Percentiles rank a stretch among this genome's conserved stretches.
Evolutionary conservation across 2,888 invertebrate species (phyloP).

Genomic region (Taenaris catops): DNA sequence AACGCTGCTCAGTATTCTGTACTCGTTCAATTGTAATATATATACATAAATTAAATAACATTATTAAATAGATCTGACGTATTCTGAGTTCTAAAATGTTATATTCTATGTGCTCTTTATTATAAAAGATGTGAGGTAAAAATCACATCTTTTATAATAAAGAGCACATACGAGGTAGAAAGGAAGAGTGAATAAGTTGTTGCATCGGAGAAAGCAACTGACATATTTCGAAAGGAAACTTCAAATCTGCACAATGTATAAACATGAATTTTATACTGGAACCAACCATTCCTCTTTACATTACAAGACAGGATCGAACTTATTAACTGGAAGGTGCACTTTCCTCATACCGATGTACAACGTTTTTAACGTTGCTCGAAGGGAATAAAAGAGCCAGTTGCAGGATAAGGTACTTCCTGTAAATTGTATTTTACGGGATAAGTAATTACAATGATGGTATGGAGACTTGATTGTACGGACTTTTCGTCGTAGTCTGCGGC

Average conservation of each 20-base stretch:
- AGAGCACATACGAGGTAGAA: slow-evolving; percentile 44
- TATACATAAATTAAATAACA: too few species aligned
- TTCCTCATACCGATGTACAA: slow-evolving; percentile 48
- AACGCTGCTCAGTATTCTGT: too few species aligned
- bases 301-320: slow-evolving; percentile 46
- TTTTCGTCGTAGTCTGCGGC: too few species aligned
- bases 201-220: slow-evolving; percentile 69
- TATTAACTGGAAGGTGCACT: slow-evolving; percentile 58
- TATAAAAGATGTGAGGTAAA: too few species aligned
- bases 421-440: slow-evolving; percentile 65
- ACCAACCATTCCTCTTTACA: slow-evolving; percentile 48
- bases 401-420: not conserved
- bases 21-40: too few species aligned
- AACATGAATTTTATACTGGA: slow-evolving; percentile 28
- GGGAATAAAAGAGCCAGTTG: slow-evolving; percentile 23
- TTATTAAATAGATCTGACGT: too few species aligned
- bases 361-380: slow-evolving; percentile 43
- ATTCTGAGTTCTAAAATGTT: too few species aligned
- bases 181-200: slow-evolving; percentile 72
- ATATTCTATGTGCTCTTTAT: too few species aligned
- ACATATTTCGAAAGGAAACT: slow-evolving; percentile 72
- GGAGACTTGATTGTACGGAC: too few species aligned
- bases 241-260: slow-evolving; percentile 48
- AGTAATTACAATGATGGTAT: too few species aligned
- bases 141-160: too few species aligned